Conservation (phyloP, 2,888 invertebrate genomes). For the Tridacna gigas region DNA sequence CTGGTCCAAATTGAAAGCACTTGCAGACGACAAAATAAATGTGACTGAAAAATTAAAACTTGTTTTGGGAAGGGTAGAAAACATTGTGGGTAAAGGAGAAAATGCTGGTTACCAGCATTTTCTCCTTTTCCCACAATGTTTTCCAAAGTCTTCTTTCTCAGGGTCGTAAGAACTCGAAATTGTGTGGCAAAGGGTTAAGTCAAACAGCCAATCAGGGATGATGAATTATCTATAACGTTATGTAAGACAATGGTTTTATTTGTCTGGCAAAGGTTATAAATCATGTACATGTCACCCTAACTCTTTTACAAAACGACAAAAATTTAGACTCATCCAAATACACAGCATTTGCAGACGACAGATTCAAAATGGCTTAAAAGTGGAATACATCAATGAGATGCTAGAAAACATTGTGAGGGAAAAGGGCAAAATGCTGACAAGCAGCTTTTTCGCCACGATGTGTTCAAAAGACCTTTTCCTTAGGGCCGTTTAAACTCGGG, state of each 20-base stretch:
- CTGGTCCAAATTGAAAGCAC: background rate
- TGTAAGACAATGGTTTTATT: constrained; percentile 15
- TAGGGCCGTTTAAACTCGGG: too few relatives aligned
- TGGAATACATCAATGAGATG: too few relatives aligned
- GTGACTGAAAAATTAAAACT: background rate
- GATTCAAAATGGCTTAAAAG: too few relatives aligned
- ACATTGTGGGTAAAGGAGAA: background rate
- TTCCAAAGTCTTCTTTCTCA: too few relatives aligned
- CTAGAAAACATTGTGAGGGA: too few relatives aligned
- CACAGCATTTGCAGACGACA: too few relatives aligned
- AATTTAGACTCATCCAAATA: too few relatives aligned
- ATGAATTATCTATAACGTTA: background rate
- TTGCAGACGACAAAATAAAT: background rate
- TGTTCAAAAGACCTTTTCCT: too few relatives aligned
- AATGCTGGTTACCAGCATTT: constrained; percentile 1
- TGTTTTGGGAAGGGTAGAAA: background rate
- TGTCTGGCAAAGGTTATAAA: constrained; percentile 7
- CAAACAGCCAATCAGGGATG: background rate
- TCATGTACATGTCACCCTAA: background rate
- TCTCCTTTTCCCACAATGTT: constrained; percentile 2
- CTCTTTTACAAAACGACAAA: background rate
- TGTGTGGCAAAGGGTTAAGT: background rate
- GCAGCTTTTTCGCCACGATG: too few relatives aligned
- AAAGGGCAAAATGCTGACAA: too few relatives aligned
- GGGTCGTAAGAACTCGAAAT: too few relatives aligned